phyloP scores from a whole-genome alignment of 2,797 vertebrate species.

The Tadarida brasiliensis region DNA sequence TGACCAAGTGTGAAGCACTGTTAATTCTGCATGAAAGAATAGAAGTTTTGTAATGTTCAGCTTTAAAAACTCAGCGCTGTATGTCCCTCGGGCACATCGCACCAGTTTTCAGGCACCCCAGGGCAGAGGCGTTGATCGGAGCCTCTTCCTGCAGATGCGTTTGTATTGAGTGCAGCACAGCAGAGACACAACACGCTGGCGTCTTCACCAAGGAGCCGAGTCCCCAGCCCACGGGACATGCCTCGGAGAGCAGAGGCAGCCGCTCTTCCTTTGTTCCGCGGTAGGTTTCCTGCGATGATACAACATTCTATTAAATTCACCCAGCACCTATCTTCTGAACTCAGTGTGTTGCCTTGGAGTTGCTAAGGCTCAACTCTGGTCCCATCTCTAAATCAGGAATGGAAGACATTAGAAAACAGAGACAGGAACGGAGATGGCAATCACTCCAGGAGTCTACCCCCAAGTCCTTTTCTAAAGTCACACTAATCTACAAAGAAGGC shows the following conservation, averaged over 20 bases:
- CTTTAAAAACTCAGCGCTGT: constrained; percentile 55
- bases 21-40: constrained; percentile 61
- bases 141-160: not conserved
- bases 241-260: not conserved
- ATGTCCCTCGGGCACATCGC: not conserved
- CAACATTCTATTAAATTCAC: not conserved
- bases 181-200: not conserved
- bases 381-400: not conserved
- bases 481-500: not conserved
- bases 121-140: constrained; percentile 28
- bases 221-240: not conserved
- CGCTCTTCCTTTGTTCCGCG: not conserved
- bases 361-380: not conserved
- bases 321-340: not conserved
- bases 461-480: constrained; percentile 12
- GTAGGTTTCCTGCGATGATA: not conserved
- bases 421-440: not conserved
- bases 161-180: not conserved
- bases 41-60: not conserved
- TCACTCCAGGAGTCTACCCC: not conserved
- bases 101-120: not conserved
- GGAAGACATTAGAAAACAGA: not conserved
- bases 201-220: not conserved
- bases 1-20: constrained; percentile 40
- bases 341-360: not conserved